Conservation (phyloP, 2,888 invertebrate genomes). For the Sinodicranocentrus sp. region DNA sequence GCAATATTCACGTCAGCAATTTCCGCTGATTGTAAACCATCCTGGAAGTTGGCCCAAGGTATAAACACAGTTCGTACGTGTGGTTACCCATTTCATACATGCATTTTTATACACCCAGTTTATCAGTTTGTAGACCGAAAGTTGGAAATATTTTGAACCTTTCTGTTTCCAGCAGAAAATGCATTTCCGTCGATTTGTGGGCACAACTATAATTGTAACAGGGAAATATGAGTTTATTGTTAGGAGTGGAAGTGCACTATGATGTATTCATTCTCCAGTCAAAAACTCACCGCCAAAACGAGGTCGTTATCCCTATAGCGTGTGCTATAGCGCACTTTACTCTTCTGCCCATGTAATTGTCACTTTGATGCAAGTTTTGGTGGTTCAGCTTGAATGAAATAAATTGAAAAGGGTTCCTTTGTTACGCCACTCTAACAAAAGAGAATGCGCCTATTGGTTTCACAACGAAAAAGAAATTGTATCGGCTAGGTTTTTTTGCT, state of each 20-base stretch:
- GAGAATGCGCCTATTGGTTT: background rate
- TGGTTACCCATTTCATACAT: no score
- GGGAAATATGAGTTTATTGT: background rate
- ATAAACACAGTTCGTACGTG: no score
- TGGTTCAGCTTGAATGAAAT: constrained; percentile 20
- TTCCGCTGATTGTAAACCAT: no score
- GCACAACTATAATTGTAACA: no score
- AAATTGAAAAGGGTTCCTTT: constrained; percentile 39
- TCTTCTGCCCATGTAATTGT: constrained; percentile 20
- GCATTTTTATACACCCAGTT: no score
- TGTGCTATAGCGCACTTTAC: no score
- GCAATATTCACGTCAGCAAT: no score
- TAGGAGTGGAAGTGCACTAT: background rate
- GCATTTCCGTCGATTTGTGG: no score
- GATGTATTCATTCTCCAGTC: constrained; percentile 1
- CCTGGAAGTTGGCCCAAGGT: no score
- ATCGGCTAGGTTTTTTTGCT: constrained; percentile 15
- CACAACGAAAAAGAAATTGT: background rate
- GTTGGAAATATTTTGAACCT: no score
- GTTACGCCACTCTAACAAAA: constrained; percentile 3
- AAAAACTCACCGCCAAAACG: background rate
- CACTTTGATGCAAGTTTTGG: constrained; percentile 24
- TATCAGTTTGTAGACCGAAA: no score
- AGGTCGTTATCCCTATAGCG: constrained; percentile 22
- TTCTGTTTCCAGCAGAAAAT: no score